phyloP scores from a whole-genome alignment of 2,797 vertebrate genomes.

The Crax fasciolata region DNA sequence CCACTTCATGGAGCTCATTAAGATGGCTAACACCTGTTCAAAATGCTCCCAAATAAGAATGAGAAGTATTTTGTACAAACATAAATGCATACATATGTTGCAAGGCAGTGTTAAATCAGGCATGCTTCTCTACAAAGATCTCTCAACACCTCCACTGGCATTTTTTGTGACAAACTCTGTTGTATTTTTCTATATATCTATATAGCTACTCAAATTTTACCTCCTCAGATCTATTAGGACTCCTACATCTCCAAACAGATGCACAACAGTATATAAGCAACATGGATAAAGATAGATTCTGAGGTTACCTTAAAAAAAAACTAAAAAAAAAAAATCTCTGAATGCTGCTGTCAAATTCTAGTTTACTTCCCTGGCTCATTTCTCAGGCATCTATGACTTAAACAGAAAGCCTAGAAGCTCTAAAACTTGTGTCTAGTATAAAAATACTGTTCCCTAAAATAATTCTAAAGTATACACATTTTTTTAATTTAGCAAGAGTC shows the following conservation, averaged over 20 bases:
- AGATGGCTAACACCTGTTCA: neutral
- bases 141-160: neutral
- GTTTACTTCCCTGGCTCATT: neutral
- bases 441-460: neutral
- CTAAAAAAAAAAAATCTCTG: no score
- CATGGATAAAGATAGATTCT: neutral
- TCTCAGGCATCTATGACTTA: rapidly evolving
- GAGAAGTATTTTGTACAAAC: neutral
- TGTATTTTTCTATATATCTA: neutral
- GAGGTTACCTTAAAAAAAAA: neutral
- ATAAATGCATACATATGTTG: rapidly evolving
- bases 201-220: neutral
- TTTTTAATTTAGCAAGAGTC: neutral
- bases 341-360: neutral
- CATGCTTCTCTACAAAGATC: neutral
- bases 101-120: neutral
- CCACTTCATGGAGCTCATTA: neutral
- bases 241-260: neutral
- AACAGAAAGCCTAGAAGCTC: neutral
- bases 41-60: neutral
- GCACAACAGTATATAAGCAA: neutral
- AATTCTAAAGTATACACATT: neutral
- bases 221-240: neutral
- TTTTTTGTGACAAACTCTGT: neutral
- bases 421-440: neutral